Base-by-base conservation (phyloP, 2,797 vertebrate species). In the Menidia menidia region DNA sequence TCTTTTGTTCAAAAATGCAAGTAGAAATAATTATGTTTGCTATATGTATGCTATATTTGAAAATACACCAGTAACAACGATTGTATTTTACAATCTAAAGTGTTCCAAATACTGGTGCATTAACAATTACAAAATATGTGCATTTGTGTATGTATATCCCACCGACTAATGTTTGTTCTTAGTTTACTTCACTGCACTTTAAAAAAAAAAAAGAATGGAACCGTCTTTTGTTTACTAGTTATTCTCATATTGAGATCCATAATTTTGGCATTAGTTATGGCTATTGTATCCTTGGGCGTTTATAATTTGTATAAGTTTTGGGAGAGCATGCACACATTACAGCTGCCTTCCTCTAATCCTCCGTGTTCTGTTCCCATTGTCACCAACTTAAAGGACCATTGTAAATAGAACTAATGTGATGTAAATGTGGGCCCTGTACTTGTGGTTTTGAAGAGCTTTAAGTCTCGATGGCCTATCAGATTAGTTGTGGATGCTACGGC, bases 401-500 rank as follows among this genome's bases (percentile, higher is more conserved):
- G 62, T 83, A 60, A 76, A 65, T 71, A 60, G 48, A 59, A 44
- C 67, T 70, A 69, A 78, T 80, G 63, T 70, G 44, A 78, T 82
- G 74, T 75, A 81, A 78, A 81, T 70, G 66, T 60, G 64, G 54
- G 39, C 64, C 73, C 48, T 25, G 57, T 45, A 78, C 64, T 60
- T n/a, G 52, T 52, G 30, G 32, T 12, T 75, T 64, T 71, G 32
- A 70, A 63, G 55, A n/a, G 47, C 39, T 64, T 42, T 43, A 77
- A 69, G 83, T 83, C 53, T 83, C 54, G 67, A n/a, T 12, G 5
- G 64, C 54, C 45, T 15, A 64, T 6, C 61, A 77, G 72, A 87
- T 87, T 88, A 86, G 83, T 86, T 67, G 32, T 71, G 83, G 68
- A 69, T 86, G 71, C 61, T 53, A 58, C 61, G 44, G 18, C 54